Evolutionary conservation across 2,888 invertebrate genomes (phyloP), one percentile per base, ranked within the genome.

Genomic region (Elaeidobius kamerunicus): DNA sequence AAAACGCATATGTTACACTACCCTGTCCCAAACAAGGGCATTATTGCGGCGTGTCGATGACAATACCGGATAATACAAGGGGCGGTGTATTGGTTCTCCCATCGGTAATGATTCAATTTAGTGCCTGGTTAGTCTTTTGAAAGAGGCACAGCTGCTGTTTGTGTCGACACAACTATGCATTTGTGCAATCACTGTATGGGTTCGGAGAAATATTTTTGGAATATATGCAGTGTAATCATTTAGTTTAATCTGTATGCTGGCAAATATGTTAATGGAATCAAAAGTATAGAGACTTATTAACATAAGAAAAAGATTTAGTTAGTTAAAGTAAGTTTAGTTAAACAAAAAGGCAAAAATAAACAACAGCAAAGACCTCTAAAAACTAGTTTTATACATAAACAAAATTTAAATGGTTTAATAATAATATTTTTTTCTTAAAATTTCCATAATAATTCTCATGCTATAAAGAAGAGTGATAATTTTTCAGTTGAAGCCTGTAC

Each of bases 61-160:
- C 67, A 68, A 67, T 65, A 61, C 63, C 53, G 36, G 36, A 63
- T 59, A 70, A 71, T 68, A 59, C 62, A 50, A 69, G 70, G 73
- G 73, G 73, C 72, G 72, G 69, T 69, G 60, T 73, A 70, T 73
- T 73, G 72, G 72, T 69, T 65, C 63, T 68, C 65, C 69, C 66
- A 66, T 64, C 65, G 67, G 71, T 73, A 73, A 73, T 73, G 72
- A 73, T 73, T 73, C 73, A 73, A 73, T 73, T 72, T 72, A 67
- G 69, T 67, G 68, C 68, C 67, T 71, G 68, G 71, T 72, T 72
- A 67, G 70, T 67, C 71, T 73, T 73, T 73, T 72, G 68, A 70
- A 63, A 56, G 44, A 42, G 60, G 49, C 59, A 65, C 71, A 71
- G 69, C 71, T 72, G 73, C 69, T 68, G 67, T 68, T 69, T 69